Percentiles rank a stretch among this genome's conserved stretches.
Conservation (phyloP, 1,140 invertebrate genomes). For the Caenorhabditis elegans region DNA sequence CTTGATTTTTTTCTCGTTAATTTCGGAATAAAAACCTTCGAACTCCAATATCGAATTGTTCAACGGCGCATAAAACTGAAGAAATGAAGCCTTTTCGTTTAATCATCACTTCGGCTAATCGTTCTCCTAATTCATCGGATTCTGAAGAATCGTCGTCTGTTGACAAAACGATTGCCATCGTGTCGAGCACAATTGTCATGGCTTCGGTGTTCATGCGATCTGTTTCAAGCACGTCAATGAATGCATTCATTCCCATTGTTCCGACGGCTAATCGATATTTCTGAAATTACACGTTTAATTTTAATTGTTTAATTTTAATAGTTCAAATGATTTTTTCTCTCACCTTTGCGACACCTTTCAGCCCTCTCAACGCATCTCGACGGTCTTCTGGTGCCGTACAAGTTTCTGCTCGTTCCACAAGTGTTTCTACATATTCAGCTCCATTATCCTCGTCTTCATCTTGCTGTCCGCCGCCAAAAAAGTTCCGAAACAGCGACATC, state of each 20-base stretch:
- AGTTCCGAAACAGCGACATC: slow-evolving; percentile 62
- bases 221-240: slow-evolving; percentile 74
- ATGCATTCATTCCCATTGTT: slow-evolving; percentile 85
- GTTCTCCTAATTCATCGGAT: slow-evolving; percentile 76
- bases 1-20: too few species aligned
- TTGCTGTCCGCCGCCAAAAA: slow-evolving; percentile 54
- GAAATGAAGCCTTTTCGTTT: slow-evolving; percentile 73
- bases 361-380: slow-evolving; percentile 88
- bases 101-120: slow-evolving; percentile 80
- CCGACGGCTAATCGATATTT: slow-evolving; percentile 93
- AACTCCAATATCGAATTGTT: slow-evolving; percentile 70
- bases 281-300: too few species aligned
- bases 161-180: slow-evolving; percentile 85
- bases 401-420: slow-evolving; percentile 86
- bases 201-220: slow-evolving; percentile 87
- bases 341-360: slow-evolving; percentile 86
- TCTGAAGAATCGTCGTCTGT: slow-evolving; percentile 47
- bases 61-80: slow-evolving; percentile 82
- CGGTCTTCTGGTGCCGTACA: slow-evolving; percentile 90
- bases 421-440: slow-evolving; percentile 75
- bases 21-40: slow-evolving; percentile 47
- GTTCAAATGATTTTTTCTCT: too few species aligned
- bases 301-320: too few species aligned
- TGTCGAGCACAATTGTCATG: slow-evolving; percentile 84
- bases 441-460: slow-evolving; percentile 47